These are phyloP conservation scores for Ophonus ardosiacus DNA, from an alignment of 2,888 invertebrate species.

Conservation along the genomic window DNA sequence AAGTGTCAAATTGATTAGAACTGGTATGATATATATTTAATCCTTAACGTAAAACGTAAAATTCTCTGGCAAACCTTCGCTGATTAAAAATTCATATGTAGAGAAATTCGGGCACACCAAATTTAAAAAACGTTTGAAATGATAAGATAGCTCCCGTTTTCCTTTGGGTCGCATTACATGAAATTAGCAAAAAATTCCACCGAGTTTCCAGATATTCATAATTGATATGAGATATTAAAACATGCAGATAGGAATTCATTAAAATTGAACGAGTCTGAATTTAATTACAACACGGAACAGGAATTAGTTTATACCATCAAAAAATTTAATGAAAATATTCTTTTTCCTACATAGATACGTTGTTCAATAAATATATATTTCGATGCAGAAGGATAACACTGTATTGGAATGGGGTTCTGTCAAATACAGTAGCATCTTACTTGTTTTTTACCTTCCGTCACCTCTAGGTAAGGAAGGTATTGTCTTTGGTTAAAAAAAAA, in stretches of 20 bases:
- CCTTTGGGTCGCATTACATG: not conserved
- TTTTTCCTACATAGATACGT: not conserved
- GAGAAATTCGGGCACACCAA: not conserved
- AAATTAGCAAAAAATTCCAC: slow-evolving; percentile 8
- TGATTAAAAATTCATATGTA: slow-evolving; percentile 17
- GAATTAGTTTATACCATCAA: not conserved
- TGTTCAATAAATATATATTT: no score
- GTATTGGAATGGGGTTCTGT: no score
- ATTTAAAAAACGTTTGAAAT: slow-evolving; percentile 18
- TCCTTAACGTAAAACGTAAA: not conserved
- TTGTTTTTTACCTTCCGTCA: no score
- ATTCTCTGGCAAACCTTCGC: not conserved
- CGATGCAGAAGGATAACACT: no score
- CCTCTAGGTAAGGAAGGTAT: no score
- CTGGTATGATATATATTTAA: not conserved
- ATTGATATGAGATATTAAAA: slow-evolving; percentile 2
- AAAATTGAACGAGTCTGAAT: slow-evolving; percentile 7
- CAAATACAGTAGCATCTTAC: no score
- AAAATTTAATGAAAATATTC: not conserved
- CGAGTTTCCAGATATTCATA: not conserved
- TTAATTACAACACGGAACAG: not conserved
- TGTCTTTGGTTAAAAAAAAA: no score
- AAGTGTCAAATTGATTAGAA: not conserved
- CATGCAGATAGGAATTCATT: slow-evolving; percentile 10
- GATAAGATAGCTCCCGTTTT: not conserved